Evolutionary conservation across 2,797 vertebrate genomes (phyloP), one percentile per base, ranked within the genome.

Genomic region (Notamacropus eugenii): DNA sequence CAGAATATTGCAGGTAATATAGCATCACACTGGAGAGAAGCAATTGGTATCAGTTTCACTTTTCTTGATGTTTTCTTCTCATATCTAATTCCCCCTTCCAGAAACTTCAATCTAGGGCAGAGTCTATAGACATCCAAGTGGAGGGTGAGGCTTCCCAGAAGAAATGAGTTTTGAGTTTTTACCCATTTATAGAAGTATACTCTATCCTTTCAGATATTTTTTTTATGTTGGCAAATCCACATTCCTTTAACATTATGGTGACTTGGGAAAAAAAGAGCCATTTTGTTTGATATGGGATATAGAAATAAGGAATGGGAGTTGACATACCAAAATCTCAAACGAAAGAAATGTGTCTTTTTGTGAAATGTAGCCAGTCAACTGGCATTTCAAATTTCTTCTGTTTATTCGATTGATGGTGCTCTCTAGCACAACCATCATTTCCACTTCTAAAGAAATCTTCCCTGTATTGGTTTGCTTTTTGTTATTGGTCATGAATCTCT

Each of bases 401-500:
- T 93, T n/a, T 54, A 92, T 93, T 96, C 10, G 0, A 34, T 46
- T 87, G 96, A 94, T 24, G 52, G 0, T 95, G 0, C 93, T 97
- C 96, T 95, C 59, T 91, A 55, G 93, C 40, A 31, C 0, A 0
- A 57, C 54, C 56, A 0, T 91, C 3, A 0, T 58, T 97, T 90
- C 93, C 0, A 3, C 90, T 92, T 62, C 91, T 91, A 91, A 22
- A 92, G 90, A 67, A 0, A 0, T 19, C 12, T 0, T 0, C 93
- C 54, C 34, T 5, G 27, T 95, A n/a, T 54, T 55, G 10, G 40
- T 54, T 1, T 97, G 97, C 93, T 74, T 67, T 91, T 91, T 90
- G 95, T 62, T 92, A 50, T 96, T 67, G 6, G 93, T 24, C 31
- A 19, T 95, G 96, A 82, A 97, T 97, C 93, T 94, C 95, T 92